Conservation (phyloP, 2,888 invertebrate genomes). For the Philereme transversata region DNA sequence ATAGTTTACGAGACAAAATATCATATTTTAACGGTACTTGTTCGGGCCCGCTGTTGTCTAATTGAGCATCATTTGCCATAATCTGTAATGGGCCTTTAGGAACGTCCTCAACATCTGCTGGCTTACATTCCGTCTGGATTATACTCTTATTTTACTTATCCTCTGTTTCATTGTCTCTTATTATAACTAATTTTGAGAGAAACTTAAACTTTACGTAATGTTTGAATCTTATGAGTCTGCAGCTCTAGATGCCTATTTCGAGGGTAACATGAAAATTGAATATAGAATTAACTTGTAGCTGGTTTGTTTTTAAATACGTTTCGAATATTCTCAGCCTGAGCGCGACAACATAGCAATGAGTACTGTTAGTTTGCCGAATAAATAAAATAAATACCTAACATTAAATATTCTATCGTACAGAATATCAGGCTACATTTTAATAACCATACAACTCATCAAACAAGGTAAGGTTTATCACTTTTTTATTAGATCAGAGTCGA, state of each 20-base stretch:
- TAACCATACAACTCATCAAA: too few relatives aligned
- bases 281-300: too few relatives aligned
- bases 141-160: conserved; percentile 27
- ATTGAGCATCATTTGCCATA: conserved; percentile 36
- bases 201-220: conserved; percentile 9
- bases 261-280: too few relatives aligned
- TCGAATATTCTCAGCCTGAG: too few relatives aligned
- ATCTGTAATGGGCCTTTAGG: conserved; percentile 31
- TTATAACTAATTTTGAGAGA: conserved; percentile 20
- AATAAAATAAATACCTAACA: too few relatives aligned
- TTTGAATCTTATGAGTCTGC: background rate
- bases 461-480: too few relatives aligned
- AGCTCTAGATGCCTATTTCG: background rate
- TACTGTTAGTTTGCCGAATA: too few relatives aligned
- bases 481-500: background rate
- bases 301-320: too few relatives aligned
- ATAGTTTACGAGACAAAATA: conserved; percentile 29
- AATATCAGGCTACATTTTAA: too few relatives aligned
- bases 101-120: conserved; percentile 34
- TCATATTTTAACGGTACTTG: conserved; percentile 26
- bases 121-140: conserved; percentile 19
- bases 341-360: too few relatives aligned
- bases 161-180: conserved; percentile 18
- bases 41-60: conserved; percentile 34
- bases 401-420: too few relatives aligned